Evolutionary conservation across 2,888 invertebrate genomes (phyloP).

Genomic region (Torymus texanus): DNA sequence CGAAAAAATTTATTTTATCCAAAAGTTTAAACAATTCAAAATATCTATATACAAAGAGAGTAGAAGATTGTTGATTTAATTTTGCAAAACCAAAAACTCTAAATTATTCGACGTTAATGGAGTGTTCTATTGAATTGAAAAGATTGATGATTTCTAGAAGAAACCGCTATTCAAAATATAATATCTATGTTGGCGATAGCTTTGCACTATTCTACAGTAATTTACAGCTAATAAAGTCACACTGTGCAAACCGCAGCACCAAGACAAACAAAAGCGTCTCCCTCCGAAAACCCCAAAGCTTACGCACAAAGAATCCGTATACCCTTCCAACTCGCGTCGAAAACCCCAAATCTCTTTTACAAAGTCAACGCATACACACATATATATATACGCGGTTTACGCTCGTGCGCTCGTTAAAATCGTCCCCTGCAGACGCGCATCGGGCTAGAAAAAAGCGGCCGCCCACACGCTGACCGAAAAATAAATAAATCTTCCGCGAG

Average conservation of each 20-base stretch:
- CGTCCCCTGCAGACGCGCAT: conserved; percentile 11
- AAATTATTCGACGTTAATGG: too few species aligned
- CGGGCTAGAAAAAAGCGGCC: conserved; percentile 6
- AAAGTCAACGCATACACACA: neutral
- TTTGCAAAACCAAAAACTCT: too few species aligned
- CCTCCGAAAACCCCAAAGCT: neutral
- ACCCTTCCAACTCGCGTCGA: neutral
- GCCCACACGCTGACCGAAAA: too few species aligned
- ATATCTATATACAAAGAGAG: too few species aligned
- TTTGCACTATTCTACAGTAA: conserved; percentile 7
- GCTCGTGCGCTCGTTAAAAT: conserved; percentile 42
- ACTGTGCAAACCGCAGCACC: conserved; percentile 8
- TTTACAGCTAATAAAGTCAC: conserved; percentile 33
- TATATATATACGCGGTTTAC: conserved; percentile 5
- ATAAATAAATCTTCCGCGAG: too few species aligned
- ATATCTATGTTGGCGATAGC: neutral
- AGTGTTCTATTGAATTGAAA: too few species aligned
- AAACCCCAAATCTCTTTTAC: conserved; percentile 8
- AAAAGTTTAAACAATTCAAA: too few species aligned
- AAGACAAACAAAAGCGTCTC: neutral
- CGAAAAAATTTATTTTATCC: too few species aligned
- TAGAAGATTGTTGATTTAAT: too few species aligned
- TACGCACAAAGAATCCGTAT: neutral
- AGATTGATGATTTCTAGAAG: too few species aligned
- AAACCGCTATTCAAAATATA: too few species aligned